A percentile compares a stretch with the other conserved stretches of the same genome.
phyloP scores from a whole-genome alignment of 2,888 invertebrate species.

The Apocheima hispidaria region DNA sequence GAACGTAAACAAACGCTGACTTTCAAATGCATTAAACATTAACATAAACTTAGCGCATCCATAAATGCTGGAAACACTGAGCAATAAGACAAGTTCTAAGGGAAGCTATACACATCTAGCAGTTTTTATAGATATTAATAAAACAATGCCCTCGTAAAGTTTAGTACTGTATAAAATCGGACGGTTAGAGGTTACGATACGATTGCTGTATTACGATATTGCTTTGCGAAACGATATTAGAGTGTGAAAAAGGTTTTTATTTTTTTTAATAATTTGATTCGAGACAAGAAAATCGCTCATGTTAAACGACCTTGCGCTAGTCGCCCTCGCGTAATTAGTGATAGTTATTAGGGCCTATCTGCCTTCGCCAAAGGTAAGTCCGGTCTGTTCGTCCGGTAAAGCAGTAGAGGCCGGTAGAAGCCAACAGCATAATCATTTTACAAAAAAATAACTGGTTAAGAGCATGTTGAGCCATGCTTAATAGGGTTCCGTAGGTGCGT shows the following conservation, averaged over 20 bases:
- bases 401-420: no score
- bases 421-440: no score
- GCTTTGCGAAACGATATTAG: background rate
- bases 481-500: no score
- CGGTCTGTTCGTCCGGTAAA: no score
- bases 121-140: constrained; percentile 84
- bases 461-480: no score
- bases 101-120: constrained; percentile 63
- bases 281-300: no score
- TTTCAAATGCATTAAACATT: constrained; percentile 32
- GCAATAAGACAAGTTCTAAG: constrained; percentile 66
- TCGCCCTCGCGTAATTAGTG: no score
- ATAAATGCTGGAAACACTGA: constrained; percentile 65
- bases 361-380: no score
- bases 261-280: no score
- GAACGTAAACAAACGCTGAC: constrained; percentile 27
- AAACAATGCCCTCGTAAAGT: constrained; percentile 80
- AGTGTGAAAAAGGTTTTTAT: background rate
- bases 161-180: constrained; percentile 59
- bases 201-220: constrained; percentile 9
- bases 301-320: no score
- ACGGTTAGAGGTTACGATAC: constrained; percentile 37
- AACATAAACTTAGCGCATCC: constrained; percentile 68
- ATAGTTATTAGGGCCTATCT: no score
- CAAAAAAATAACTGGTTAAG: no score